These are phyloP conservation scores for Rousettus leschenaultii DNA, from an alignment of 2,113 vertebrate genomes.

Conservation along the genomic window DNA sequence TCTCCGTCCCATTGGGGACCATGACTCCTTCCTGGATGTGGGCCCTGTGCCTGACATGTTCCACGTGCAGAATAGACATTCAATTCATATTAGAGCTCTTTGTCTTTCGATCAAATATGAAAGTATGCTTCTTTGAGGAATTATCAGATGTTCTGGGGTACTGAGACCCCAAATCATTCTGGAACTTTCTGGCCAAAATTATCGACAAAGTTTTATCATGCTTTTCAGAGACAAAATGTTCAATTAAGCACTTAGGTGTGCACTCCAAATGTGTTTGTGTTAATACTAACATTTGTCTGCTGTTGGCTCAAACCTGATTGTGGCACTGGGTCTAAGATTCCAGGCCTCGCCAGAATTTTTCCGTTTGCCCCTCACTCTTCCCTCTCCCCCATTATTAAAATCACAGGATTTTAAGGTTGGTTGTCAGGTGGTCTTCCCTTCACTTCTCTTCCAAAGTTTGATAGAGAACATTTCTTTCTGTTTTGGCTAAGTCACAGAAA, in stretches of 20 bases:
- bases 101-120: not conserved
- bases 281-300: not conserved
- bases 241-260: not conserved
- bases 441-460: not conserved
- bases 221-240: not conserved
- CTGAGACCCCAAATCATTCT: not conserved
- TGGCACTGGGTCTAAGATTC: not conserved
- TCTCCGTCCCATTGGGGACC: not conserved
- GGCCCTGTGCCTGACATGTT: not conserved
- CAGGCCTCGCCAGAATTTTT: not conserved
- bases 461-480: not conserved
- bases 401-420: not conserved
- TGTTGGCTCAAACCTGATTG: not conserved
- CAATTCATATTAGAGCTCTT: not conserved
- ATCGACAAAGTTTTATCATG: not conserved
- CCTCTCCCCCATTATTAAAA: not conserved
- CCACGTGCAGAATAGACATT: not conserved
- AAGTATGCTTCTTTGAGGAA: not conserved
- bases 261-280: too few relatives aligned
- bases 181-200: not conserved
- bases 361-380: not conserved
- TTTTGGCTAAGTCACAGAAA: not conserved
- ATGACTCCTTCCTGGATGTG: not conserved
- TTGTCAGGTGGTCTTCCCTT: not conserved
- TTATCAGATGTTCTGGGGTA: not conserved